These are phyloP conservation scores for Pyrrhosoma nymphula DNA, from an alignment of 2,888 invertebrate genomes.

Conservation along the genomic window DNA sequence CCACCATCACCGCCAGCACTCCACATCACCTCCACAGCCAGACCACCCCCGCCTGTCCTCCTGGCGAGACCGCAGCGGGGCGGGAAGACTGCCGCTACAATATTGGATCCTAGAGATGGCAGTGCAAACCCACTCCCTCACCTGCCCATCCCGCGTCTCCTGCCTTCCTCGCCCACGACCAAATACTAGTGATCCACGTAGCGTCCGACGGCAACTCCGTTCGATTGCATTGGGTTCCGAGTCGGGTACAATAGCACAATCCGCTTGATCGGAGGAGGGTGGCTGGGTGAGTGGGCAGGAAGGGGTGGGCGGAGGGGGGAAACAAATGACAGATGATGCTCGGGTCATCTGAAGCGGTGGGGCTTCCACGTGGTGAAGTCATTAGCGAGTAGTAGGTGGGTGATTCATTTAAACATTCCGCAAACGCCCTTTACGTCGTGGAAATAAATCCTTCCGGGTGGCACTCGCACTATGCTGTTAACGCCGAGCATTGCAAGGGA, in stretches of 20 bases:
- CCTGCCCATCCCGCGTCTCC: neutral
- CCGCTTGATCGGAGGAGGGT: neutral
- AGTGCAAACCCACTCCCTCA: neutral
- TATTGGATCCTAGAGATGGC: slow-evolving; percentile 15
- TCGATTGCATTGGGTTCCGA: neutral
- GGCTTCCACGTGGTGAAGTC: neutral
- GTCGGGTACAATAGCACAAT: neutral
- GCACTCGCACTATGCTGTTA: too few relatives aligned
- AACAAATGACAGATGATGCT: neutral
- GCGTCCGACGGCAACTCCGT: neutral
- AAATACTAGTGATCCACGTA: neutral
- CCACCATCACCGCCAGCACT: too few relatives aligned
- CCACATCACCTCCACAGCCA: neutral
- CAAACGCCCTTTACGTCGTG: neutral
- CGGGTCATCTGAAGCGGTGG: neutral
- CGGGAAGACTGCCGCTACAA: neutral
- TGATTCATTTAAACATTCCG: neutral
- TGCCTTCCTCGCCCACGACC: neutral
- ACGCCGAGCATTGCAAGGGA: too few relatives aligned
- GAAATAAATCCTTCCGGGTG: neutral
- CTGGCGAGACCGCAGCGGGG: neutral
- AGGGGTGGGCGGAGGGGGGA: neutral
- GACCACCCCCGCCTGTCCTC: neutral
- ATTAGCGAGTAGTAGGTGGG: neutral
- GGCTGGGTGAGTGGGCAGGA: neutral